A percentile compares a stretch with the other conserved stretches of the same genome.
These are phyloP conservation scores for Ylistrum balloti DNA, from an alignment of 1,140 invertebrate genomes.

Conservation along the genomic window DNA sequence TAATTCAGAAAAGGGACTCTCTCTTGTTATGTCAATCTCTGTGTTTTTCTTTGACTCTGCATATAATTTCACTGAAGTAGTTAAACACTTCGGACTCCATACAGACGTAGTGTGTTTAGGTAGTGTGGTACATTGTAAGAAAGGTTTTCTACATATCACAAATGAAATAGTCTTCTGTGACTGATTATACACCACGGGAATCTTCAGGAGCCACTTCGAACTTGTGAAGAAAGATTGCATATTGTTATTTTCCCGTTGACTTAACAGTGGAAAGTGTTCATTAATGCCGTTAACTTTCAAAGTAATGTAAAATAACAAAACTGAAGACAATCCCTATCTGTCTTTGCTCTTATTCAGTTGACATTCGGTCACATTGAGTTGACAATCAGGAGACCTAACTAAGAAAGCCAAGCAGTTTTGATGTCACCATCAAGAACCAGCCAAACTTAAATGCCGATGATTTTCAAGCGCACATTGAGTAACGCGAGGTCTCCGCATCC, in stretches of 20 bases:
- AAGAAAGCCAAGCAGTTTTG: not conserved
- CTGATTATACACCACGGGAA: not conserved
- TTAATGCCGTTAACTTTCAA: too few relatives aligned
- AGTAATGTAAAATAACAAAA: too few relatives aligned
- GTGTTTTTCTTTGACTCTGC: constrained; percentile 58
- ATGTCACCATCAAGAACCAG: not conserved
- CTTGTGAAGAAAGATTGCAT: not conserved
- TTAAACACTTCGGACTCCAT: not conserved
- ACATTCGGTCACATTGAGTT: too few relatives aligned
- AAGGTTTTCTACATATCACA: not conserved
- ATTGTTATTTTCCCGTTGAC: not conserved
- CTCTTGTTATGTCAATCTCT: constrained; percentile 67
- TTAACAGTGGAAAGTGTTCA: too few relatives aligned
- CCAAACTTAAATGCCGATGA: not conserved
- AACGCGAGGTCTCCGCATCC: too few relatives aligned
- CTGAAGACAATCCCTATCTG: too few relatives aligned
- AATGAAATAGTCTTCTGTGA: not conserved
- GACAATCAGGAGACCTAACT: too few relatives aligned
- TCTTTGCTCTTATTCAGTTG: too few relatives aligned
- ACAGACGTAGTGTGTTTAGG: not conserved
- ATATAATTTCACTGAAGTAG: not conserved
- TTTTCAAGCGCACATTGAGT: too few relatives aligned
- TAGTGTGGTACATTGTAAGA: constrained; percentile 1
- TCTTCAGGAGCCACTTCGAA: not conserved
- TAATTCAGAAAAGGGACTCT: constrained; percentile 73